Conservation (phyloP, 2,888 invertebrate species). For the Rhagonycha lutea region DNA sequence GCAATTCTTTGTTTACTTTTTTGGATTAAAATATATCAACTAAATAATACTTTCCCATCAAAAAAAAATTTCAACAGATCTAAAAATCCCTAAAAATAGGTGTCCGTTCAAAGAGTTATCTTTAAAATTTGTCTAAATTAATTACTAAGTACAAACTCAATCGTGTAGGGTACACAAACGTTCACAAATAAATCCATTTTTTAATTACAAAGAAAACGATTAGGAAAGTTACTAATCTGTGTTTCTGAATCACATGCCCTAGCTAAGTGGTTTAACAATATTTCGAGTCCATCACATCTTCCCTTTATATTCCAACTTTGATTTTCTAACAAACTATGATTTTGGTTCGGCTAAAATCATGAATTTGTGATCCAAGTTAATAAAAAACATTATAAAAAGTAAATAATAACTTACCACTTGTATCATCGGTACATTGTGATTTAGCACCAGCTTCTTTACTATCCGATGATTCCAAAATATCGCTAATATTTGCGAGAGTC, state of each 20-base stretch:
- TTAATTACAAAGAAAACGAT: slow-evolving; percentile 34
- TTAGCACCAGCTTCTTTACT: slow-evolving; percentile 31
- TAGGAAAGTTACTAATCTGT: slow-evolving; percentile 39
- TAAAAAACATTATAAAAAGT: background rate
- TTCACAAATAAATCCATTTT: slow-evolving; percentile 32
- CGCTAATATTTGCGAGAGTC: slow-evolving; percentile 27
- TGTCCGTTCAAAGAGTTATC: slow-evolving; percentile 1
- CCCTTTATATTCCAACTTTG: slow-evolving; percentile 8
- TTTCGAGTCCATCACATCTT: slow-evolving; percentile 22
- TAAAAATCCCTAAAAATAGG: slow-evolving; percentile 16
- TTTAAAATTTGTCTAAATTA: slow-evolving; percentile 10
- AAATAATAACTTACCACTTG: slow-evolving; percentile 50
- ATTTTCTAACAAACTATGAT: slow-evolving; percentile 38
- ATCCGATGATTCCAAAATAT: slow-evolving; percentile 19
- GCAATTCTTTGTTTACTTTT: slow-evolving; percentile 5
- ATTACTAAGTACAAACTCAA: slow-evolving; percentile 29
- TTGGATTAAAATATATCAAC: background rate
- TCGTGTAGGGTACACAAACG: slow-evolving; percentile 19
- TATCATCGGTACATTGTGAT: slow-evolving; percentile 40
- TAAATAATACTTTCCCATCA: background rate
- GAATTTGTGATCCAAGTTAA: slow-evolving; percentile 1
- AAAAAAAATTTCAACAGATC: slow-evolving; percentile 11
- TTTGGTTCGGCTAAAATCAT: slow-evolving; percentile 43
- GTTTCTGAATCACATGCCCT: slow-evolving; percentile 43
- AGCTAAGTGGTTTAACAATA: slow-evolving; percentile 31